phyloP scores from a whole-genome alignment of 2,888 invertebrate genomes.

The Hyposoter dolosus region DNA sequence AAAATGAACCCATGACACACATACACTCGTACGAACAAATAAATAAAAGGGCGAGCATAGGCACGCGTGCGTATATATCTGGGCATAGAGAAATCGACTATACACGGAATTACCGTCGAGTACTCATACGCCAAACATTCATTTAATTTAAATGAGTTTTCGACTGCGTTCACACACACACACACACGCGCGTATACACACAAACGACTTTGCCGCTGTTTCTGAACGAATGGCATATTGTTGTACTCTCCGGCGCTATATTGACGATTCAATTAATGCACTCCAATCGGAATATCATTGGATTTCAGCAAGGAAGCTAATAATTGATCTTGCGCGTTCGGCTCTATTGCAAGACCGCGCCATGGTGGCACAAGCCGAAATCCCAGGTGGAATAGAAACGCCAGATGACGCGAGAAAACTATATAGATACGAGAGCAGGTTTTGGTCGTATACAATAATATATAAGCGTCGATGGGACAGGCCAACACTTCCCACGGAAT shows the following conservation, averaged over 20 bases:
- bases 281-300: conserved; percentile 51
- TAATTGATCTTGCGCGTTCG: conserved; percentile 47
- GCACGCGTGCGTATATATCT: conserved; percentile 2
- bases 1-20: not conserved
- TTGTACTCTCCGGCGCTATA: conserved; percentile 25
- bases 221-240: conserved; percentile 52
- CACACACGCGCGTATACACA: not conserved
- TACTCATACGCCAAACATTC: conserved; percentile 81
- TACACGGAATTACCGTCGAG: not conserved
- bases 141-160: conserved; percentile 82
- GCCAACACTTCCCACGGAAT: conserved; percentile 59
- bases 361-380: not conserved
- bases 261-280: conserved; percentile 69
- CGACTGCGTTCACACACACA: conserved; percentile 55
- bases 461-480: conserved; percentile 27
- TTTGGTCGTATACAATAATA: no score
- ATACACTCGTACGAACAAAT: not conserved
- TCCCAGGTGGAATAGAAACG: conserved; percentile 20
- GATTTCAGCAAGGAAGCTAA: conserved; percentile 59
- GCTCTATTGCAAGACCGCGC: conserved; percentile 1
- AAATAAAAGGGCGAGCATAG: conserved; percentile 3
- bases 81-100: conserved; percentile 2
- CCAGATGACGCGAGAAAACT: conserved; percentile 37
- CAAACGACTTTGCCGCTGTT: conserved; percentile 6
- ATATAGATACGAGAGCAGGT: conserved; percentile 18